Conservation (phyloP, 2,888 invertebrate genomes). For the Gymnosoma rotundatum region DNA sequence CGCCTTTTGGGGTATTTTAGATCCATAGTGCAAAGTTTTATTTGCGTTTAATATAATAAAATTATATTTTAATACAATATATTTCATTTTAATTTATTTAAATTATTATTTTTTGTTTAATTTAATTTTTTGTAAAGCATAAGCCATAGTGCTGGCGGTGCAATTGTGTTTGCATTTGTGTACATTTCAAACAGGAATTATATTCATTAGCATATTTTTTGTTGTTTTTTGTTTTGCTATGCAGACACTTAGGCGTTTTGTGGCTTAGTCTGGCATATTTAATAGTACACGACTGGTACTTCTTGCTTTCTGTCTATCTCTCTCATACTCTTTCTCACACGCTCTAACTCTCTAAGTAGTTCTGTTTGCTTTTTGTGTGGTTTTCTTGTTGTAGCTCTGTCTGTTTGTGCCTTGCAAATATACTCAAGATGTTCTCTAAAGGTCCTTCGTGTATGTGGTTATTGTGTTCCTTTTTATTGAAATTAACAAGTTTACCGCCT, state of each 20-base stretch:
- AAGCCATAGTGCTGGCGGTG: slow-evolving; percentile 5
- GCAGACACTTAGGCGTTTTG: slow-evolving; percentile 63
- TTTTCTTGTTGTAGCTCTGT: not conserved
- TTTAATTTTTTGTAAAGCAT: not conserved
- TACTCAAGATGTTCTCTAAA: slow-evolving; percentile 12
- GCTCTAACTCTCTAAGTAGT: not conserved
- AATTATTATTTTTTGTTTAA: not conserved
- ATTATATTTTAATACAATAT: not conserved
- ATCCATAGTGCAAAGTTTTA: too few relatives aligned
- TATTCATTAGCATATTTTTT: slow-evolving; percentile 46
- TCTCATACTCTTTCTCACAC: not conserved
- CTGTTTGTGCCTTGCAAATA: slow-evolving; percentile 18
- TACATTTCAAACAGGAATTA: slow-evolving; percentile 8
- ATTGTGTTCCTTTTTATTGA: slow-evolving; percentile 14
- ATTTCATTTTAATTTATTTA: not conserved
- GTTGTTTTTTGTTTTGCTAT: not conserved
- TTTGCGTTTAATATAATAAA: not conserved
- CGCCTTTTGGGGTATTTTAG: too few relatives aligned
- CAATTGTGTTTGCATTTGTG: slow-evolving; percentile 5
- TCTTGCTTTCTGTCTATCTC: not conserved
- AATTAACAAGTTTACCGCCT: slow-evolving; percentile 53
- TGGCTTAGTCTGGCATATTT: slow-evolving; percentile 50
- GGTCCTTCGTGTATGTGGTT: not conserved
- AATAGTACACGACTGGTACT: not conserved
- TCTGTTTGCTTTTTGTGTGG: not conserved